Percentiles rank a stretch among this genome's conserved stretches.
Evolutionary conservation across 2,888 invertebrate genomes (phyloP).

Genomic region (Linnaemya vulpina): DNA sequence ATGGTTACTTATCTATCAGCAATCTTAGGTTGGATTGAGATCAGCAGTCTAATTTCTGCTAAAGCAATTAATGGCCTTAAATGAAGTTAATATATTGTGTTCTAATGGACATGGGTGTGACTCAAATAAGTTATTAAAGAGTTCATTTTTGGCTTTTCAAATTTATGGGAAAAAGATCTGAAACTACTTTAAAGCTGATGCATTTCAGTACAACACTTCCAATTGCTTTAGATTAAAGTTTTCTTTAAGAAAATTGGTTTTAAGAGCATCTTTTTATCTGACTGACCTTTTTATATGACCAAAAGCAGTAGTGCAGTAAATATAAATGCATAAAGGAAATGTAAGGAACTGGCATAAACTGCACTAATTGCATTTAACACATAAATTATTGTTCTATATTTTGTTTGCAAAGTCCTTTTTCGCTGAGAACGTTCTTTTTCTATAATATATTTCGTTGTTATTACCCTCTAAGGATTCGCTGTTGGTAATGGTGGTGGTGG

Average conservation of each 20-base stretch:
- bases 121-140: too few relatives aligned
- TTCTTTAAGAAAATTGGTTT: background rate
- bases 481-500: slow-evolving; percentile 19
- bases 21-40: too few relatives aligned
- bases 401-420: slow-evolving; percentile 44
- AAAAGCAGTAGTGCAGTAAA: slow-evolving; percentile 31
- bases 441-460: slow-evolving; percentile 51
- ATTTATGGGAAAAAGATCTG: too few relatives aligned
- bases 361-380: slow-evolving; percentile 70
- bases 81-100: background rate
- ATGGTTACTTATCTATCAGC: too few relatives aligned
- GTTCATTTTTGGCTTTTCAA: too few relatives aligned
- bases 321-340: background rate
- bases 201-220: background rate
- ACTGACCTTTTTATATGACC: slow-evolving; percentile 29
- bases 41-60: too few relatives aligned
- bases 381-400: slow-evolving; percentile 69
- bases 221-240: background rate
- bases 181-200: too few relatives aligned
- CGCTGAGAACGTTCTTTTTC: slow-evolving; percentile 10
- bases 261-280: background rate
- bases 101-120: too few relatives aligned
- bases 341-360: slow-evolving; percentile 49
- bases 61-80: too few relatives aligned
- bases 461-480: slow-evolving; percentile 54